Evolutionary conservation across 1,140 invertebrate species (phyloP).

Genomic region (Galleria mellonella): DNA sequence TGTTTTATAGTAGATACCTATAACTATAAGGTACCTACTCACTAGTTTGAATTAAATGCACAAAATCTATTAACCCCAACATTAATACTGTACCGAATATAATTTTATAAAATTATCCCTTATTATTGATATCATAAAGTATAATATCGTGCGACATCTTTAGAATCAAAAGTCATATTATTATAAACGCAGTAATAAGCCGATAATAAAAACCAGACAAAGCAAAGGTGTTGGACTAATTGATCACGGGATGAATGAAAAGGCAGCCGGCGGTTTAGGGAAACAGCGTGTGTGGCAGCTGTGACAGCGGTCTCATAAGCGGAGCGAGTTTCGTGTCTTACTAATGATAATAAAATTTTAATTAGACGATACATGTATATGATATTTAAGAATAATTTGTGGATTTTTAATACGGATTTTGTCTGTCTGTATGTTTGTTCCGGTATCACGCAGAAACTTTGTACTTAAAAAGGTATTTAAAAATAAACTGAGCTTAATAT

Average conservation of each 20-base stretch:
- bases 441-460: no score
- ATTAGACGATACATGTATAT: no score
- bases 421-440: no score
- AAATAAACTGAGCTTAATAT: no score
- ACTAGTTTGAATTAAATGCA: no score
- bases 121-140: constrained; percentile 4
- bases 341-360: no score
- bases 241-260: constrained; percentile 30
- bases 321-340: no score
- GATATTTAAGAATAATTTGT: no score
- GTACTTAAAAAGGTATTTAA: no score
- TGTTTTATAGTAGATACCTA: no score
- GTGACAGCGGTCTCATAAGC: constrained; percentile 5
- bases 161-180: neutral
- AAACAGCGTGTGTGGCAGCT: constrained; percentile 3
- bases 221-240: constrained; percentile 38
- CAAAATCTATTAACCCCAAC: neutral
- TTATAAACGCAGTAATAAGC: constrained; percentile 20
- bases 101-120: neutral
- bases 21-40: no score
- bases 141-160: neutral
- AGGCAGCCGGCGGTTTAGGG: constrained; percentile 8
- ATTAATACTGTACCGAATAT: neutral
- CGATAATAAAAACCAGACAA: constrained; percentile 32
- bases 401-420: no score